A percentile compares a stretch with the other conserved stretches of the same genome.
phyloP scores from a whole-genome alignment of 2,113 vertebrate genomes.

The Paradisaea rubra region DNA sequence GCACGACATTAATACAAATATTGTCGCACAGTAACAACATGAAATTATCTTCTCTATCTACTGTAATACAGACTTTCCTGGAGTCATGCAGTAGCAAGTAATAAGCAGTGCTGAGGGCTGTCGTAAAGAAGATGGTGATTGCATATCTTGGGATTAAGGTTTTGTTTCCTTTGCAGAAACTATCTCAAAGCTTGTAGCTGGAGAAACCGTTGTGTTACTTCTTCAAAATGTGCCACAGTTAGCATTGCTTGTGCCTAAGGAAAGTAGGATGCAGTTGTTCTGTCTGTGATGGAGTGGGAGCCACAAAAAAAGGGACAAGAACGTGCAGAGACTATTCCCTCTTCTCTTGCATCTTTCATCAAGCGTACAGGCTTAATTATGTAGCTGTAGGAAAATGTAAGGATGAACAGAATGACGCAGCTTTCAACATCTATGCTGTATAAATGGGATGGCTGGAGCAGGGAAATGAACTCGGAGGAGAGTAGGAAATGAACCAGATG shows the following conservation, averaged over 20 bases:
- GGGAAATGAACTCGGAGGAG: neutral
- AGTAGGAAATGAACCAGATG: neutral
- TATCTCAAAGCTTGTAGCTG: neutral
- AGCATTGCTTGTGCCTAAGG: neutral
- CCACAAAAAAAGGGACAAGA: neutral
- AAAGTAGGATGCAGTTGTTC: neutral
- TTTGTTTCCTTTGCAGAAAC: neutral
- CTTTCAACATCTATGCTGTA: neutral
- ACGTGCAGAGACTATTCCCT: neutral
- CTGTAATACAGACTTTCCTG: neutral
- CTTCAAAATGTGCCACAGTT: neutral
- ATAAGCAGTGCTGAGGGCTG: neutral
- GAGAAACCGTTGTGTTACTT: neutral
- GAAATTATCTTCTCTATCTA: neutral
- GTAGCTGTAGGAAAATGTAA: neutral
- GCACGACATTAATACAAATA: neutral
- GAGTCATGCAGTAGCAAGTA: neutral
- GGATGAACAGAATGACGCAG: neutral
- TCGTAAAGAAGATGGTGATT: neutral
- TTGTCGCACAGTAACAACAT: neutral
- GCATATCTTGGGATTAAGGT: neutral
- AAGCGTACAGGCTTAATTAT: neutral
- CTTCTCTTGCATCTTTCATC: neutral
- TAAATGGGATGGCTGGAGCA: neutral
- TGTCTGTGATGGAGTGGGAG: neutral